A percentile compares a stretch with the other conserved stretches of the same genome.
Evolutionary conservation across 2,888 invertebrate species (phyloP).

Genomic region (Cinara cedri): DNA sequence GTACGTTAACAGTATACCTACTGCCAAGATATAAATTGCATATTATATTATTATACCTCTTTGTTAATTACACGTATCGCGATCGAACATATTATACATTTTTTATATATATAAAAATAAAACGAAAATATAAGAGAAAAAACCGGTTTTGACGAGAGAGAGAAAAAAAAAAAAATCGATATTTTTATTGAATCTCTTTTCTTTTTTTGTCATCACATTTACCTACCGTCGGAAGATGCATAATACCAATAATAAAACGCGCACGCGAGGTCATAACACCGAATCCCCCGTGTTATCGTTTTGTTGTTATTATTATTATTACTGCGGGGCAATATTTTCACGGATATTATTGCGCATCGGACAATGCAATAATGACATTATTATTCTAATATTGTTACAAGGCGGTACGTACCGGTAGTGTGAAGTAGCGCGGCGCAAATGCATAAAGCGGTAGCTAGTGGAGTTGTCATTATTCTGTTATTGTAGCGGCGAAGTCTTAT

Average conservation of each 20-base stretch:
- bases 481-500: background rate
- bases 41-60: background rate
- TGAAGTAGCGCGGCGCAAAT: constrained; percentile 16
- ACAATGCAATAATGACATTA: no score
- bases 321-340: no score
- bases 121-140: background rate
- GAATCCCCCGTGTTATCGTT: no score
- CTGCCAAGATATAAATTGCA: no score
- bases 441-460: background rate
- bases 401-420: background rate
- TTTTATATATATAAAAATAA: background rate
- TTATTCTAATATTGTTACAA: background rate
- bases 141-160: constrained; percentile 1
- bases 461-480: background rate
- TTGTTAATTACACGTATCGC: background rate
- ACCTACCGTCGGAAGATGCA: background rate
- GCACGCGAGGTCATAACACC: no score
- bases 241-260: background rate
- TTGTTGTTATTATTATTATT: no score
- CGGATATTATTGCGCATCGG: background rate
- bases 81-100: no score
- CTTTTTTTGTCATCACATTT: background rate
- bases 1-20: background rate
- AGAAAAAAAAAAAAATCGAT: constrained; percentile 1
- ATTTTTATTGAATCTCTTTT: background rate